phyloP scores from a whole-genome alignment of 2,888 invertebrate species.

The Drosophila recens region DNA sequence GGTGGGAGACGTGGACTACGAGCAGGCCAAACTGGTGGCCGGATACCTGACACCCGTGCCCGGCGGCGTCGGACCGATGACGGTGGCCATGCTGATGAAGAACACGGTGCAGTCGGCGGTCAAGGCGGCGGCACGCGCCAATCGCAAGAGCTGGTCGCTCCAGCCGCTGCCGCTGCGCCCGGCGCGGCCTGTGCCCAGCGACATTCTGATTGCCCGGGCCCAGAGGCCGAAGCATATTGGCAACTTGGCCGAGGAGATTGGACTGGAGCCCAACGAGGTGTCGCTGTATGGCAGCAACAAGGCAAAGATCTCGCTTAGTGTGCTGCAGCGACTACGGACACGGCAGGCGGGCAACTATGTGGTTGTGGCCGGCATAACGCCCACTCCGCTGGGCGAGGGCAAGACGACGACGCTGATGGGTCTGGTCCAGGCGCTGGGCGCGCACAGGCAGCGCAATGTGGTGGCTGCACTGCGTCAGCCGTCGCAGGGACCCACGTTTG shows the following conservation, averaged over 20 bases:
- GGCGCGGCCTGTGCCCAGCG: conserved; percentile 93
- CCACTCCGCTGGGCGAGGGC: conserved; percentile 99
- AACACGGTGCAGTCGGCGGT: conserved; percentile 96
- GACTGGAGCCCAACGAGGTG: conserved; percentile 92
- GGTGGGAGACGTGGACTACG: conserved; percentile 98
- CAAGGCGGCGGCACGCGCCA: conserved; percentile 87
- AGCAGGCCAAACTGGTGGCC: conserved; percentile 92
- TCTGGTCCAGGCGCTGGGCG: conserved; percentile 95
- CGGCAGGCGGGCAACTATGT: conserved; percentile 94
- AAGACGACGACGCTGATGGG: conserved; percentile 98
- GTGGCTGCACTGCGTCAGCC: conserved; percentile 98
- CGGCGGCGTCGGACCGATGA: conserved; percentile 99
- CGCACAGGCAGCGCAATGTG: conserved; percentile 93
- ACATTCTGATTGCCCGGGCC: conserved; percentile 94
- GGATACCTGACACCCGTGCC: conserved; percentile 97
- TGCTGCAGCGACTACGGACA: conserved; percentile 90
- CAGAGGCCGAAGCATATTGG: conserved; percentile 95
- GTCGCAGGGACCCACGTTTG: conserved; percentile 99
- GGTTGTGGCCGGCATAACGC: conserved; percentile 98
- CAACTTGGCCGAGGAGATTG: conserved; percentile 93
- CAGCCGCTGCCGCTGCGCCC: conserved; percentile 88
- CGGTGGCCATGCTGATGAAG: conserved; percentile 98
- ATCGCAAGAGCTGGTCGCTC: conserved; percentile 89
- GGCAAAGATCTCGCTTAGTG: conserved; percentile 95
- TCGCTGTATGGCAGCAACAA: conserved; percentile 97